phyloP scores from a whole-genome alignment of 2,113 vertebrate species.

The Limanda limanda region DNA sequence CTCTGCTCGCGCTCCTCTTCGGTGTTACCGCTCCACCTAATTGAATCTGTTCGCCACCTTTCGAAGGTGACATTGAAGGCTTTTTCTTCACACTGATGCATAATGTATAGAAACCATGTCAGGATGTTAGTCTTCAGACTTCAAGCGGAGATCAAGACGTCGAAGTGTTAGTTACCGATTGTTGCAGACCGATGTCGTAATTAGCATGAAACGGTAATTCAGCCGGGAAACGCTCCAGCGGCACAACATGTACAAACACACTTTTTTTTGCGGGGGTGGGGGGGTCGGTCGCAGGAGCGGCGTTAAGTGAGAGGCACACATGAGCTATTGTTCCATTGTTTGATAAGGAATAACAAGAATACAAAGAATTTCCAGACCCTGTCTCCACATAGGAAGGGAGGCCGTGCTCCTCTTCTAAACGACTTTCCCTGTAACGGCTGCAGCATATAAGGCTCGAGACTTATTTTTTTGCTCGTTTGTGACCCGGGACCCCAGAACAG shows the following conservation, averaged over 20 bases:
- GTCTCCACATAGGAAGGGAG: conserved; percentile 76
- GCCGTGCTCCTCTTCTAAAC: conserved; percentile 68
- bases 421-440: conserved; percentile 58
- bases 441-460: conserved; percentile 27
- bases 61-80: conserved; percentile 59
- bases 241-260: conserved; percentile 47
- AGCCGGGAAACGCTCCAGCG: conserved; percentile 31
- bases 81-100: conserved; percentile 51
- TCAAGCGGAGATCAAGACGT: conserved; percentile 9
- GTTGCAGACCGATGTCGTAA: conserved; percentile 30
- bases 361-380: conserved; percentile 79
- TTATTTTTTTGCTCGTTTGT: conserved; percentile 29
- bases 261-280: conserved; percentile 29
- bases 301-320: conserved; percentile 66
- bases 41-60: conserved; percentile 40
- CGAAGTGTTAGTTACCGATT: conserved; percentile 24
- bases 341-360: conserved; percentile 81
- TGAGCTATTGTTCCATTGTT: conserved; percentile 84
- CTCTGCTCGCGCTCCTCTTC: conserved; percentile 21
- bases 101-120: conserved; percentile 38
- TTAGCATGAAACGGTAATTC: conserved; percentile 42
- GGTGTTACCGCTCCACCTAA: conserved; percentile 34
- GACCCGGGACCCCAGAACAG: conserved; percentile 41
- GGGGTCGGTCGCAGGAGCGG: conserved; percentile 38
- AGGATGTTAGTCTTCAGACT: conserved; percentile 22